phyloP scores from a whole-genome alignment of 2,113 vertebrate genomes.

The Sprattus sprattus region DNA sequence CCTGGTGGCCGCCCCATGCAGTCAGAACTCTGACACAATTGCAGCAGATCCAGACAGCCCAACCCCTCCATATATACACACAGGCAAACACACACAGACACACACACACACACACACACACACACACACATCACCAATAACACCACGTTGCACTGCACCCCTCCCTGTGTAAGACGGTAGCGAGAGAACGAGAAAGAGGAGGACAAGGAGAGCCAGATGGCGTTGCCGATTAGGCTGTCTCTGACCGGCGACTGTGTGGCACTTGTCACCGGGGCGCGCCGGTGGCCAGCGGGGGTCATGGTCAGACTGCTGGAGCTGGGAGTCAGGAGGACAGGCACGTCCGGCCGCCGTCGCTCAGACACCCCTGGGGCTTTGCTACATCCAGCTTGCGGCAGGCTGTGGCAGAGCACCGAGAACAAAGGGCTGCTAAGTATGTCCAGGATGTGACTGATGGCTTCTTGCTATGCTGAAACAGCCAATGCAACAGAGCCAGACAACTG shows the following conservation, averaged over 20 bases:
- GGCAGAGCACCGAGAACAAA: not conserved
- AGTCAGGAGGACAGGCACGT: not conserved
- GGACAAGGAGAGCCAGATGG: slow-evolving; percentile 17
- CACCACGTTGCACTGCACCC: not conserved
- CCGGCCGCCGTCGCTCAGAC: not conserved
- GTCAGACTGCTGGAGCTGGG: not conserved
- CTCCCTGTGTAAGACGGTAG: not conserved
- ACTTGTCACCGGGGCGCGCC: slow-evolving; percentile 12
- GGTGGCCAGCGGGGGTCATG: not conserved
- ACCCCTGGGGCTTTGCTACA: not conserved
- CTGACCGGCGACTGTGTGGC: slow-evolving; percentile 9
- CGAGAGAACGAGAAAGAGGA: not conserved
- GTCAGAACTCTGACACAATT: not conserved
- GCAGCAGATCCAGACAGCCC: not conserved
- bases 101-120: not conserved
- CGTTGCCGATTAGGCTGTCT: not conserved
- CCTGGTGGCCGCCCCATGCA: not conserved
- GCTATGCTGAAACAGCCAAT: not conserved
- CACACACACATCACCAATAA: not conserved
- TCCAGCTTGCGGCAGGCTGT: not conserved
- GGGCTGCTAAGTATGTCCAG: not conserved
- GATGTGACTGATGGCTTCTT: not conserved
- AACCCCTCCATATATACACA: not conserved
- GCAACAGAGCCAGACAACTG: not conserved
- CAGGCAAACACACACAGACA: not conserved